Evolutionary conservation across 2,113 vertebrate genomes (phyloP).

Genomic region (Labeo rohita): DNA sequence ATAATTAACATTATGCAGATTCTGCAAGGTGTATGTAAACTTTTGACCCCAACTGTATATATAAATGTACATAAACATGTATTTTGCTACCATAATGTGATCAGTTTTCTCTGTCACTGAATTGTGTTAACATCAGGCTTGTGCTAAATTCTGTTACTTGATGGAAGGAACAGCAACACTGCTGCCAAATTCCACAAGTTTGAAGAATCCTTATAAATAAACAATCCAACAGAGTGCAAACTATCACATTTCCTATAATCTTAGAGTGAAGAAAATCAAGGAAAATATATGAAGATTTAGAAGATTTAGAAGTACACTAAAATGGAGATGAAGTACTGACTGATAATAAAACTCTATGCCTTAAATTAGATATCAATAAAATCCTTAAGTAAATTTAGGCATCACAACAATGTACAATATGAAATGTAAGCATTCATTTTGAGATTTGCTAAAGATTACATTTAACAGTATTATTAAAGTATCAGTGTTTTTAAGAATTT

Average conservation of each 20-base stretch:
- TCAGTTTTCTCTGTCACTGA: conserved; percentile 11
- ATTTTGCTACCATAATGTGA: conserved; percentile 14
- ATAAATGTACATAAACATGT: background rate
- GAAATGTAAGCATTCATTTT: background rate
- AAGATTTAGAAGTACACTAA: background rate
- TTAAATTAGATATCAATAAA: background rate
- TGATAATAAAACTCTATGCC: background rate
- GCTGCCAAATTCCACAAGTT: conserved; percentile 49
- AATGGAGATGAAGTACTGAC: background rate
- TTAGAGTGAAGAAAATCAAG: background rate
- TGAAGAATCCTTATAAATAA: conserved; percentile 12
- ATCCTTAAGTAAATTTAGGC: background rate
- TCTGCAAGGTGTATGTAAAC: too few relatives aligned
- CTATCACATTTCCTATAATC: too few relatives aligned
- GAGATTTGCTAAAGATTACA: too few relatives aligned
- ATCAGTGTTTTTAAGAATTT: background rate
- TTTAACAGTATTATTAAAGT: background rate
- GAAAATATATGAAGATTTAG: background rate
- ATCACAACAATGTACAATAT: background rate
- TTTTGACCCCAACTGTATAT: background rate
- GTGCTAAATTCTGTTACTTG: conserved; percentile 51
- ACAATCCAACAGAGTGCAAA: conserved; percentile 11
- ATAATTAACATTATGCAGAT: too few relatives aligned
- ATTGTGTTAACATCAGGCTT: conserved; percentile 32
- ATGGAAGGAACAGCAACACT: conserved; percentile 6